These are phyloP conservation scores for Drosophila kokeensis DNA, from an alignment of 2,888 invertebrate genomes.

Conservation along the genomic window DNA sequence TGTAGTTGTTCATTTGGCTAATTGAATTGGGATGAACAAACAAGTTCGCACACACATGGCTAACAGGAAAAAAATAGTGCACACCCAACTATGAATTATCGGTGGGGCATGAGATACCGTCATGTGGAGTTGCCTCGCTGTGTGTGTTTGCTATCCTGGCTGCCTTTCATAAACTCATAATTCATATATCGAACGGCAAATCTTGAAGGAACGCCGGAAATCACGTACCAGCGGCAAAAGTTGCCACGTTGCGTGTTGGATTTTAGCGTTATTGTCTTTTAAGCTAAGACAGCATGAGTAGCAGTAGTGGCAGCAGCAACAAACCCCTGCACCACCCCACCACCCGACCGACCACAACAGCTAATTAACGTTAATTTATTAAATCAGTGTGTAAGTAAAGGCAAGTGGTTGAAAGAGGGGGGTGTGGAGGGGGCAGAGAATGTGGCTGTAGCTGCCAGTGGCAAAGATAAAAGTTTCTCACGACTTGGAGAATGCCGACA, in stretches of 20 bases:
- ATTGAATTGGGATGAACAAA: conserved; percentile 72
- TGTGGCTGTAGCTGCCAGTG: conserved; percentile 33
- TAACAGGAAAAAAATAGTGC: conserved; percentile 9
- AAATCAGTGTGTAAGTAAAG: conserved; percentile 83
- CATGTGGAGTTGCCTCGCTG: conserved; percentile 16
- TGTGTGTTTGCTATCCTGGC: conserved; percentile 22
- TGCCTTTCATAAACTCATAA: conserved; percentile 60
- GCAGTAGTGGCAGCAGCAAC: conserved; percentile 6
- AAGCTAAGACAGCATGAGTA: conserved; percentile 60
- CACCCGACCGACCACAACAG: conserved; percentile 69
- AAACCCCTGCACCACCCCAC: background rate
- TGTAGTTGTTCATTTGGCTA: conserved; percentile 59
- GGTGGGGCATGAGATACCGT: conserved; percentile 52
- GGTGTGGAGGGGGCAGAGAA: background rate
- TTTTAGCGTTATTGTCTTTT: conserved; percentile 72
- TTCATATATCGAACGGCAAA: conserved; percentile 75
- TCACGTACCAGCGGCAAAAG: conserved; percentile 79
- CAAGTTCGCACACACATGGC: conserved; percentile 31
- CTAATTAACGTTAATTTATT: conserved; percentile 85
- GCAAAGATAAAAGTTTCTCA: conserved; percentile 78
- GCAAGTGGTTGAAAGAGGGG: conserved; percentile 43
- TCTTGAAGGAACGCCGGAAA: conserved; percentile 76
- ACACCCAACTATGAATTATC: conserved; percentile 61
- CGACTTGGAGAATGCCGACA: conserved; percentile 48
- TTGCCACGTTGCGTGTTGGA: conserved; percentile 72